Base-by-base conservation (phyloP, 30 jellyfish, hydroid and myxozoan species). In the Nemopilema nomurai region DNA sequence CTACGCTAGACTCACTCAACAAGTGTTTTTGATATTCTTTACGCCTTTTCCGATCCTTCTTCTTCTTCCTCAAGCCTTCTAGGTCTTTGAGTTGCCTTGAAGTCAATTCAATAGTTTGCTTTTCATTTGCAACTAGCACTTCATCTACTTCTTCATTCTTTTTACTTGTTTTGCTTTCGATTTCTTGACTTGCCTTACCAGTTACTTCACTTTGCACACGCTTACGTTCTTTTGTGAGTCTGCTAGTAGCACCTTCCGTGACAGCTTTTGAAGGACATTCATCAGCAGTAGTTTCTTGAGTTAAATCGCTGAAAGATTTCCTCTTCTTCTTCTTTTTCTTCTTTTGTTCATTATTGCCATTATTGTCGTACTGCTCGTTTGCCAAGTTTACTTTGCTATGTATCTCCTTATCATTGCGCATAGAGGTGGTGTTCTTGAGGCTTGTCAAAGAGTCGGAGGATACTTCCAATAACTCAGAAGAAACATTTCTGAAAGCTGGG, bases 341-440 rank as follows among this genome's bases (percentile, higher is more conserved):
- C 83, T 73, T 70, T 16, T 70, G 24, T 28, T 4, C 64, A 41
- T 13, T 41, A 41, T 41, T 41, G 6, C 13, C 57, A 41, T 41
- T 13, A 41, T n/a, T n/a, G n/a, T n/a, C n/a, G n/a, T n/a, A n/a
- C 13, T 79, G 65, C 89, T 81, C 64, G 25, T 79, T 81, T 9
- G 89, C 81, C 3, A 79, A 27, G 17, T 63, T 52, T 1, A 79
- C 65, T 41, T 51, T 79, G n/a, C n/a, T n/a, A n/a, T n/a, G n/a
- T n/a, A n/a, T n/a, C 18, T 70, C 79, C 3, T 66, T 79, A 57
- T 79, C 89, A 31, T 79, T 79, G 23, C 89, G 41, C 26, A 79
- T 18, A 27, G 23, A 33, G 27, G 7, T 26, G n/a, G n/a, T n/a
- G n/a, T n/a, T n/a, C n/a, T n/a, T n/a, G n/a, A n/a, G n/a, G n/a